Evolutionary conservation across 2,797 vertebrate genomes (phyloP).

Genomic region (Typhlichthys eigenmanni): DNA sequence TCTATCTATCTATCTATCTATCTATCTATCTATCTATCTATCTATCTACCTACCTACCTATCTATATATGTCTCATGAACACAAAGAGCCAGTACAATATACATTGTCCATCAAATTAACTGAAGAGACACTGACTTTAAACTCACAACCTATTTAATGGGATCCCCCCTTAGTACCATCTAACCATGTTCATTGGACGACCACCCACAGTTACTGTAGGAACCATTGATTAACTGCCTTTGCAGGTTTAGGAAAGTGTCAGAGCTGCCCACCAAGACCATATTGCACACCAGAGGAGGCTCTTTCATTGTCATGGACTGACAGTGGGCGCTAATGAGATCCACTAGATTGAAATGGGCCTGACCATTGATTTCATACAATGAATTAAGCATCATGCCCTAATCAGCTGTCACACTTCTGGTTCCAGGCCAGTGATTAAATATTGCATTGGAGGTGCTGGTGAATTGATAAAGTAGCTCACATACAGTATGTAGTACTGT

Average conservation of each 20-base stretch:
- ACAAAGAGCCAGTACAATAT: slow-evolving; percentile 5
- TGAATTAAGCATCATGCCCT: slow-evolving; percentile 24
- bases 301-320: not conserved
- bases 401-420: not conserved
- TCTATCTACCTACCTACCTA: not conserved
- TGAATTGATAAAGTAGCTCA: not conserved
- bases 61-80: no score
- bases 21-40: no score
- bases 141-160: no score
- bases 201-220: slow-evolving; percentile 26
- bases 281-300: not conserved
- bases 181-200: slow-evolving; percentile 30
- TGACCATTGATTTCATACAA: slow-evolving; percentile 46
- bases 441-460: slow-evolving; percentile 19
- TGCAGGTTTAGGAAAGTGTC: slow-evolving; percentile 39
- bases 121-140: slow-evolving; percentile 44
- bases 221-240: slow-evolving; percentile 61
- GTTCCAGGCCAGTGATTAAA: slow-evolving; percentile 29
- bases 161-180: slow-evolving; percentile 36
- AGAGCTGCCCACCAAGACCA: slow-evolving; percentile 15
- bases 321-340: slow-evolving; percentile 40
- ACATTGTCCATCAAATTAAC: slow-evolving; percentile 36
- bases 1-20: not conserved
- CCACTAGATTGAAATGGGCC: slow-evolving; percentile 27
- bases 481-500: no score